Conservation (phyloP, 2,888 invertebrate species). For the Cartodere bifasciata region DNA sequence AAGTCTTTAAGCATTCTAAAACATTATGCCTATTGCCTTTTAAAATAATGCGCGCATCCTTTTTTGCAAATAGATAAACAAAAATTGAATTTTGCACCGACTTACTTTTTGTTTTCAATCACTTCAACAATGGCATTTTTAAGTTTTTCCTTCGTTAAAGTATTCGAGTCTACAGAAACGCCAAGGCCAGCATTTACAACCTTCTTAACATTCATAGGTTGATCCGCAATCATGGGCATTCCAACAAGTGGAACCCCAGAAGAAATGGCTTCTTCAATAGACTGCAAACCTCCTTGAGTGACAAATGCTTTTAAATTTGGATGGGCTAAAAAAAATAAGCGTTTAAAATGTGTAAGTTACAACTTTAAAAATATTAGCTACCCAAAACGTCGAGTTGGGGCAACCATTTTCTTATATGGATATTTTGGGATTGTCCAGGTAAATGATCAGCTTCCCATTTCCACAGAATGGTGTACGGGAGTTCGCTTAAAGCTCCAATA, state of each 20-base stretch:
- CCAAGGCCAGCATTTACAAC: conserved; percentile 14
- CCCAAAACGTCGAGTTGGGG: conserved; percentile 19
- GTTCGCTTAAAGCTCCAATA: conserved; percentile 12
- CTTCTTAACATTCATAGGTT: conserved; percentile 13
- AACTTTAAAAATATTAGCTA: conserved; percentile 3
- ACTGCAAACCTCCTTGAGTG: conserved; percentile 18
- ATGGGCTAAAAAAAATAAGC: conserved; percentile 13
- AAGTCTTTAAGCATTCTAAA: too few species aligned
- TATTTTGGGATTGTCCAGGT: conserved; percentile 14
- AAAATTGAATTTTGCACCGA: too few species aligned
- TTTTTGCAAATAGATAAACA: too few species aligned
- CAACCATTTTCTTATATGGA: conserved; percentile 18
- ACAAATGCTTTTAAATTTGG: conserved; percentile 17
- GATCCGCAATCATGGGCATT: conserved; percentile 18
- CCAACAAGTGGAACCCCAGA: conserved; percentile 16
- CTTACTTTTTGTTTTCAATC: conserved; percentile 18
- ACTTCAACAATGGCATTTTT: conserved; percentile 17
- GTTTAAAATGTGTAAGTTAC: not conserved
- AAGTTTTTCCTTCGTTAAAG: conserved; percentile 13
- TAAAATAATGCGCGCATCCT: too few species aligned
- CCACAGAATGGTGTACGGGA: conserved; percentile 17
- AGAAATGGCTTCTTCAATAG: conserved; percentile 16
- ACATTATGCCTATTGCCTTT: too few species aligned
- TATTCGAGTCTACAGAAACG: conserved; percentile 10
- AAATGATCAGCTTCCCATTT: conserved; percentile 18